phyloP scores from a whole-genome alignment of 2,888 invertebrate species.

The Drosophila yooni region DNA sequence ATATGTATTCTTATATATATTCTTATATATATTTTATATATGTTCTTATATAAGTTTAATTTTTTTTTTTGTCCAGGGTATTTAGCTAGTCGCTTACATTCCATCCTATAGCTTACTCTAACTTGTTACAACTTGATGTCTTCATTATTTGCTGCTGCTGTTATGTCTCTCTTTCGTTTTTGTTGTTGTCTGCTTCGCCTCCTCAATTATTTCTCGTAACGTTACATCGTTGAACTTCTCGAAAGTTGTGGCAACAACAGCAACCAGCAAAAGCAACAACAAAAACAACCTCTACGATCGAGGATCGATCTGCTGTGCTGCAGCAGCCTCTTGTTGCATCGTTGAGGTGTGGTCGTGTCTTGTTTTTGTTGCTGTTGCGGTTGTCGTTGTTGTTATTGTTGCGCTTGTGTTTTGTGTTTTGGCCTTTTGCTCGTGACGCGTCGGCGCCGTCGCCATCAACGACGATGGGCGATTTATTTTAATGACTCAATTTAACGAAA shows the following conservation, averaged over 20 bases:
- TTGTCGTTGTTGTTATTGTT: conserved; percentile 20
- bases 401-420: conserved; percentile 32
- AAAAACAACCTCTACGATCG: conserved; percentile 29
- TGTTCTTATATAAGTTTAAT: background rate
- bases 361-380: conserved; percentile 34
- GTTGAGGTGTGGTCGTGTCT: conserved; percentile 55
- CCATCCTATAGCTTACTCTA: background rate
- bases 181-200: conserved; percentile 39
- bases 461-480: conserved; percentile 80
- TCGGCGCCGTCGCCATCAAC: conserved; percentile 64
- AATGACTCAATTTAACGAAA: conserved; percentile 83
- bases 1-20: background rate
- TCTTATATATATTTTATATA: background rate
- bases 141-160: conserved; percentile 68
- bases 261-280: conserved; percentile 20
- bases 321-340: conserved; percentile 26
- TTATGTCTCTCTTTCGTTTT: conserved; percentile 28
- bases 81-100: background rate
- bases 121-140: conserved; percentile 81
- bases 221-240: conserved; percentile 66
- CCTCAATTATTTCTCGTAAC: conserved; percentile 77
- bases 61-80: background rate
- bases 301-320: conserved; percentile 33
- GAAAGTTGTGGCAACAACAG: conserved; percentile 58
- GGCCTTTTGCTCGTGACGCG: conserved; percentile 67